Evolutionary conservation across 2,113 vertebrate species (phyloP).

Genomic region (Seriola quinqueradiata): DNA sequence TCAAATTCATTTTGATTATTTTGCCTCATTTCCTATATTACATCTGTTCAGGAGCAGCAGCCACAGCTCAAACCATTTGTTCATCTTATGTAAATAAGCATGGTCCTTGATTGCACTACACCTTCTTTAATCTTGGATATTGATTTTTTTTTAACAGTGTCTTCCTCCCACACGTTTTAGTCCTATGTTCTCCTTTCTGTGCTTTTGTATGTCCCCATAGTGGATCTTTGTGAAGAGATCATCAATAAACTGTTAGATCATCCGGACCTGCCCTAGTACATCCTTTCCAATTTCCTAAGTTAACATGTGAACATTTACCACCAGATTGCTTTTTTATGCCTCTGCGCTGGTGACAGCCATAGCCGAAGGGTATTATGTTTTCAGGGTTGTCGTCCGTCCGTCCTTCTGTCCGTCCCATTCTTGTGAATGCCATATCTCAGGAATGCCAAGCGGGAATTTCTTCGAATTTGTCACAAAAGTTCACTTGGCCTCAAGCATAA

Average conservation of each 20-base stretch:
- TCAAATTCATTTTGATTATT: slow-evolving; percentile 41
- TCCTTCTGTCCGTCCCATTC: no score
- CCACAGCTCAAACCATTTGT: slow-evolving; percentile 7
- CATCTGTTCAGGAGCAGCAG: background rate
- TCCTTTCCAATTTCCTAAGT: slow-evolving; percentile 33
- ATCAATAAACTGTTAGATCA: slow-evolving; percentile 50
- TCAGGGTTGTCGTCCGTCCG: background rate
- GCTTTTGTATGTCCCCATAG: slow-evolving; percentile 14
- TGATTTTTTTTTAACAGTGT: slow-evolving; percentile 43
- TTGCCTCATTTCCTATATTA: slow-evolving; percentile 36
- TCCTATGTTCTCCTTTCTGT: slow-evolving; percentile 29
- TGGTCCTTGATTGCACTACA: background rate
- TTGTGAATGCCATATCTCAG: no score
- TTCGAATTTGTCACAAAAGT: no score
- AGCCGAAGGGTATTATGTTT: background rate
- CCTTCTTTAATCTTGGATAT: slow-evolving; percentile 42
- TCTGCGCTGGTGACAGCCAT: background rate
- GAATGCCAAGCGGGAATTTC: no score
- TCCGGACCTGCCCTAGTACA: background rate
- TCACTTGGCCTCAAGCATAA: no score
- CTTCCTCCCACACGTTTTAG: background rate
- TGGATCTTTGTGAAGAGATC: slow-evolving; percentile 34
- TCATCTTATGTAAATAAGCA: slow-evolving; percentile 36
- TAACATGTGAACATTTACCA: slow-evolving; percentile 48
- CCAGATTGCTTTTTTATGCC: slow-evolving; percentile 19